Evolutionary conservation across 2,797 vertebrate genomes (phyloP).

Genomic region (Netta rufina): DNA sequence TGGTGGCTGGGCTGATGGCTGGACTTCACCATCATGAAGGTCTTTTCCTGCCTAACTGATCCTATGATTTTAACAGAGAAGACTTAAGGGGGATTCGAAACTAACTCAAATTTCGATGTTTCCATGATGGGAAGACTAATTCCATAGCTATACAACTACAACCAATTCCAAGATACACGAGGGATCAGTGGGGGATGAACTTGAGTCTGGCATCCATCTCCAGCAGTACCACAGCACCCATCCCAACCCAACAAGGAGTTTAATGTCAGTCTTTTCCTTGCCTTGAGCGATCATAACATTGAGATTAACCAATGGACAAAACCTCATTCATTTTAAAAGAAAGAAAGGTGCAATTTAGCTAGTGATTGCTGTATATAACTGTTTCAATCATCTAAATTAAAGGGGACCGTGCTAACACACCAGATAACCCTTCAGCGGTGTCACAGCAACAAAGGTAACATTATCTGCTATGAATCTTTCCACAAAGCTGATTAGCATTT

Average conservation of each 20-base stretch:
- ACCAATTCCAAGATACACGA: neutral
- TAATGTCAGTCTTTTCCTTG: neutral
- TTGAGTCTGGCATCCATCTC: neutral
- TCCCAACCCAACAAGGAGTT: neutral
- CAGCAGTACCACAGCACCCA: neutral
- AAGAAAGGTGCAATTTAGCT: neutral
- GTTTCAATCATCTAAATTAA: neutral
- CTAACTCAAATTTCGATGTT: neutral
- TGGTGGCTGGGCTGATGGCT: neutral
- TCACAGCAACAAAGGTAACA: neutral
- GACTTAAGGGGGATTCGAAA: neutral
- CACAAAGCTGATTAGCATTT: constrained; percentile 30
- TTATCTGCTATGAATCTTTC: neutral
- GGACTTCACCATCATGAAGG: neutral
- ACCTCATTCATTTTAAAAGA: neutral
- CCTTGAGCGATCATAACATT: neutral
- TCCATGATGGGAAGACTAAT: neutral
- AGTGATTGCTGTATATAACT: neutral
- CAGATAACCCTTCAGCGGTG: neutral
- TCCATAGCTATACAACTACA: neutral
- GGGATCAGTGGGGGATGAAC: fast-evolving
- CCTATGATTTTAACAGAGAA: neutral
- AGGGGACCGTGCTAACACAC: neutral
- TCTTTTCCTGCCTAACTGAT: neutral
- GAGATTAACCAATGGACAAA: neutral